These are phyloP conservation scores for Zootoca vivipara DNA, from an alignment of 2,113 vertebrate species.

Conservation along the genomic window DNA sequence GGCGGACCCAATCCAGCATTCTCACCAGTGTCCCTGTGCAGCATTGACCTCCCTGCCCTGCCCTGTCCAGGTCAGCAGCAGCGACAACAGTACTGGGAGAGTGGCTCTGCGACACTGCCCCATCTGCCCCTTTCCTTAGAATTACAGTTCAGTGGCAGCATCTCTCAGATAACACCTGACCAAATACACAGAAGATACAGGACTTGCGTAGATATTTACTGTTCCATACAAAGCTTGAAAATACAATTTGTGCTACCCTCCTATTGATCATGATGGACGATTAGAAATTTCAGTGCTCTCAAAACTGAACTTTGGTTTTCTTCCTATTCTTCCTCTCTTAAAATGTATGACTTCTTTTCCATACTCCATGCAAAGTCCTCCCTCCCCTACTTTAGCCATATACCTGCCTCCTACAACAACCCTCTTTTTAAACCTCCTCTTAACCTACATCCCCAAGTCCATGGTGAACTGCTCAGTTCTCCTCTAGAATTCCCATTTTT, in stretches of 20 bases:
- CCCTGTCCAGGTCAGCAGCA: too few relatives aligned
- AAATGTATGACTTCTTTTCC: slow-evolving; percentile 26
- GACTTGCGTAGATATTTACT: slow-evolving; percentile 5
- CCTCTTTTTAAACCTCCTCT: slow-evolving; percentile 45
- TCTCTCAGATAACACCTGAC: slow-evolving; percentile 33
- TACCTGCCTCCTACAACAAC: slow-evolving; percentile 67
- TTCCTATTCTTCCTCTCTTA: slow-evolving; percentile 25
- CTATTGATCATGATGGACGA: slow-evolving; percentile 31
- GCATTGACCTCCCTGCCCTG: too few relatives aligned
- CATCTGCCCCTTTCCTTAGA: not conserved
- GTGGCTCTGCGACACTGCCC: too few relatives aligned
- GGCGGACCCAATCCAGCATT: too few relatives aligned
- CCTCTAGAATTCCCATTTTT: slow-evolving; percentile 80
- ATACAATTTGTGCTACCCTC: slow-evolving; percentile 6
- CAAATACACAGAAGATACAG: not conserved
- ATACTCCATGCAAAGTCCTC: slow-evolving; percentile 14
- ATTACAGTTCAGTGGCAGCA: slow-evolving; percentile 6
- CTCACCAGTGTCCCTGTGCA: too few relatives aligned
- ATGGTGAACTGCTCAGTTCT: slow-evolving; percentile 63
- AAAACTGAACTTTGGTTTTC: slow-evolving; percentile 59
- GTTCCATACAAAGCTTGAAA: slow-evolving; percentile 36
- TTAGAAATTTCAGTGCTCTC: slow-evolving; percentile 37
- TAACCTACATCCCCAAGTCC: slow-evolving; percentile 5
- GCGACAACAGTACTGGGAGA: too few relatives aligned
- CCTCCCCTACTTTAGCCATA: slow-evolving; percentile 49